Evolutionary conservation across 1,140 invertebrate species (phyloP).

Genomic region (Diuraphis noxia): DNA sequence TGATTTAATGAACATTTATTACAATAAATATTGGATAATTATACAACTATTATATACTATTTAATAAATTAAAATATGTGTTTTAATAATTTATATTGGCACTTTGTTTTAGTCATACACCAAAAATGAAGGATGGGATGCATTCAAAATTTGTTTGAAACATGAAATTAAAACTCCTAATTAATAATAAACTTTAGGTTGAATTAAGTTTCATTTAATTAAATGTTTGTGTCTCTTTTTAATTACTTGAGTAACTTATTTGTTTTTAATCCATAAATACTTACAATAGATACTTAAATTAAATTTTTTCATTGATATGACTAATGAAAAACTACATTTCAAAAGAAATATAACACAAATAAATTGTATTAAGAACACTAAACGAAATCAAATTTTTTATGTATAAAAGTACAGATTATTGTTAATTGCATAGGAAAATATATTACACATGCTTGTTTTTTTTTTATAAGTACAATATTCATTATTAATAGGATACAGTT

Average conservation of each 20-base stretch:
- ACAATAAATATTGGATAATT: not conserved
- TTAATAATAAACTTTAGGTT: not conserved
- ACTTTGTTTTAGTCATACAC: conserved; percentile 72
- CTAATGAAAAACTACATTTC: not conserved
- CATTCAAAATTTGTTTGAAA: conserved; percentile 88
- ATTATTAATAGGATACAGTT: conserved; percentile 12
- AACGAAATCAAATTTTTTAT: not conserved
- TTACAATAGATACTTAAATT: not conserved
- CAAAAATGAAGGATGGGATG: conserved; percentile 88
- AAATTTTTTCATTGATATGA: not conserved
- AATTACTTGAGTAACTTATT: conserved; percentile 9
- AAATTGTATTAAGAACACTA: not conserved
- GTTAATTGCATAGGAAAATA: not conserved
- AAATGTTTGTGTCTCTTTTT: not conserved
- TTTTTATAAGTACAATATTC: conserved; percentile 1
- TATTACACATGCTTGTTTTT: not conserved
- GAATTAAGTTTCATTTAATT: not conserved
- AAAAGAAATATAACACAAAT: not conserved
- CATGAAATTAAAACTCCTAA: conserved; percentile 79
- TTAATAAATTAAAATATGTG: not conserved
- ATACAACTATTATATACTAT: not conserved
- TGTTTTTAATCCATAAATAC: not conserved
- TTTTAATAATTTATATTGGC: conserved; percentile 2
- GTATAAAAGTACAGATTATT: not conserved
- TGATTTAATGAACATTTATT: not conserved